Percentiles rank a stretch among this genome's conserved stretches.
phyloP scores from a whole-genome alignment of 2,888 invertebrate genomes.

The Aplocera efformata region DNA sequence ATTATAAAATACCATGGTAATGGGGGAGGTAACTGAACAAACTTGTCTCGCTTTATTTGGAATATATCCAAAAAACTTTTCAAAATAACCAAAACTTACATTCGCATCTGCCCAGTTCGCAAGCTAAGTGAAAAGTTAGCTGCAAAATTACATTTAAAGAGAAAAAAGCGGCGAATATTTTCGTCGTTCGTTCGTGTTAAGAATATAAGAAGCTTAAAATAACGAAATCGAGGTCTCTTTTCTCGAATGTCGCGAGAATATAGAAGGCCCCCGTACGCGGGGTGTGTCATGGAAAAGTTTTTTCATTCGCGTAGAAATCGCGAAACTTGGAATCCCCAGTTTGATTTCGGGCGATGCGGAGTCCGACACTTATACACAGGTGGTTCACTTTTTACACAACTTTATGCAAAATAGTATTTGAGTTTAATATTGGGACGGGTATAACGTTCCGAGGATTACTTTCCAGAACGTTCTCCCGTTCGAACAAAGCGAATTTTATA shows the following conservation, averaged over 20 bases:
- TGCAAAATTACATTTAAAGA: constrained; percentile 57
- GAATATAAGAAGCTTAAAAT: constrained; percentile 69
- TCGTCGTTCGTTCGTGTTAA: constrained; percentile 50
- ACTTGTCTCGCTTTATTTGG: constrained; percentile 51
- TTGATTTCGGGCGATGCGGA: constrained; percentile 43
- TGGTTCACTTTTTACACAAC: constrained; percentile 49
- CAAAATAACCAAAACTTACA: constrained; percentile 59
- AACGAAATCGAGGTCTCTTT: constrained; percentile 50
- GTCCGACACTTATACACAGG: constrained; percentile 45
- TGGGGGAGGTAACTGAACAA: constrained; percentile 18
- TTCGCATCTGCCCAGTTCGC: constrained; percentile 48
- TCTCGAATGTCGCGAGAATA: constrained; percentile 39
- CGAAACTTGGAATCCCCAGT: constrained; percentile 40
- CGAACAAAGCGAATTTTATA: constrained; percentile 28
- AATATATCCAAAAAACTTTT: constrained; percentile 61
- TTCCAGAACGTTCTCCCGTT: constrained; percentile 30
- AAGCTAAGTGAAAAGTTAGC: constrained; percentile 70
- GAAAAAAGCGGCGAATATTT: constrained; percentile 44
- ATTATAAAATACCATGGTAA: constrained; percentile 31
- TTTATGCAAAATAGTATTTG: constrained; percentile 51
- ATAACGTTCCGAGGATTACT: constrained; percentile 45
- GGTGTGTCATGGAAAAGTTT: constrained; percentile 46
- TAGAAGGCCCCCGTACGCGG: constrained; percentile 25
- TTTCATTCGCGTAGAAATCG: constrained; percentile 51
- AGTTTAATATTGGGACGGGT: constrained; percentile 44